Percentiles rank a stretch among this genome's conserved stretches.
Evolutionary conservation across 1,140 invertebrate species (phyloP).

Genomic region (Druon quercuslanigerum): DNA sequence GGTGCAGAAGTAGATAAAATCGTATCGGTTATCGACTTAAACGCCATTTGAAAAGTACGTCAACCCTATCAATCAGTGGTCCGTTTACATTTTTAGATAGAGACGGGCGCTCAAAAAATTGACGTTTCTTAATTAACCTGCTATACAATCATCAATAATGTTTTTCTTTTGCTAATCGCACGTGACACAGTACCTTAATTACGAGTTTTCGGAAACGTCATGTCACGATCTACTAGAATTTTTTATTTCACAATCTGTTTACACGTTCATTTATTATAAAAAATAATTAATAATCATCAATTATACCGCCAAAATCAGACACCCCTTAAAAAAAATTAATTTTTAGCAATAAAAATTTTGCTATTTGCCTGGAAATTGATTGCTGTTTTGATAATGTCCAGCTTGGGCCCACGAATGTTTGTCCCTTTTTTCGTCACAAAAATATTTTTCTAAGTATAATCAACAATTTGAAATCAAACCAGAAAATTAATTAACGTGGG

Average conservation of each 20-base stretch:
- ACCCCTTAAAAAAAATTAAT: too few relatives aligned
- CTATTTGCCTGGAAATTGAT: too few relatives aligned
- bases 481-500: too few relatives aligned
- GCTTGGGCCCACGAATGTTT: too few relatives aligned
- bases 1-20: neutral
- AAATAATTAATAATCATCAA: too few relatives aligned
- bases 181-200: constrained; percentile 7
- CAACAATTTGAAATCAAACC: too few relatives aligned
- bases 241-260: neutral
- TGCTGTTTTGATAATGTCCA: too few relatives aligned
- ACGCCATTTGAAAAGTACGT: neutral
- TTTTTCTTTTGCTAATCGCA: constrained; percentile 2
- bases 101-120: constrained; percentile 8
- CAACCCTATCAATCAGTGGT: neutral
- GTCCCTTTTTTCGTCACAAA: too few relatives aligned
- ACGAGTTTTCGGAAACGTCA: neutral
- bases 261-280: neutral
- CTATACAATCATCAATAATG: constrained; percentile 11
- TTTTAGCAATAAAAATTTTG: too few relatives aligned
- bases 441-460: too few relatives aligned
- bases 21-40: neutral
- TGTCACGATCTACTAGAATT: neutral
- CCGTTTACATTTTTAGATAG: constrained; percentile 4
- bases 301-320: too few relatives aligned
- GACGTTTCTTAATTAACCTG: constrained; percentile 3